Evolutionary conservation across 2,113 vertebrate species (phyloP).

Genomic region (Protobothrops flavoviridis): DNA sequence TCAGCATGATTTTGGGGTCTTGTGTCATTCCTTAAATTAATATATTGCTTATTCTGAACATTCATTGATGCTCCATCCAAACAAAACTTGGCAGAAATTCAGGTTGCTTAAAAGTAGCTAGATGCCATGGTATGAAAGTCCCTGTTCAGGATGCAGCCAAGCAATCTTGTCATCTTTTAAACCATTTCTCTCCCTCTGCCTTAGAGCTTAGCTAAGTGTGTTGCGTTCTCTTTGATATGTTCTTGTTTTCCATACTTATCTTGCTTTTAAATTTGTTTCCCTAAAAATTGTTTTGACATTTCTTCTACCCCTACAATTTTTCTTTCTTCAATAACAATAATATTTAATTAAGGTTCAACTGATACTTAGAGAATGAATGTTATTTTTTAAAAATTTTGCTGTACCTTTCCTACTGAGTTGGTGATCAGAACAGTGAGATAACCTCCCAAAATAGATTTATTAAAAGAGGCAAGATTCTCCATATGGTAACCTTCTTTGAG

Average conservation of each 20-base stretch:
- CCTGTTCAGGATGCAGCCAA: neutral
- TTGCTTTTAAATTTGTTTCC: neutral
- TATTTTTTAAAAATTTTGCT: neutral
- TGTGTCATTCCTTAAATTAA: constrained; percentile 31
- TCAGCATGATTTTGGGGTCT: neutral
- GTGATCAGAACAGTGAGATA: neutral
- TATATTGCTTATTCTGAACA: constrained; percentile 42
- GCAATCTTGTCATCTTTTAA: neutral
- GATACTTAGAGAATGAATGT: neutral
- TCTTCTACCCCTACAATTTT: neutral
- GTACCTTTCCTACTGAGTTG: neutral
- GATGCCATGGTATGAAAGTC: neutral
- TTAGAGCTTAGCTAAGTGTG: neutral
- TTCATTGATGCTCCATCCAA: constrained; percentile 25
- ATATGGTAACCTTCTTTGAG: neutral
- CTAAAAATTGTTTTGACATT: neutral
- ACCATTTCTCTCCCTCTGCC: neutral
- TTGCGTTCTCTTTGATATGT: neutral
- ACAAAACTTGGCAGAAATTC: neutral
- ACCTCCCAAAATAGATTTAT: neutral
- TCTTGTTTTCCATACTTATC: neutral
- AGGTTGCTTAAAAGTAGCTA: neutral
- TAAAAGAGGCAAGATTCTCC: neutral
- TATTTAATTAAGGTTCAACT: neutral
- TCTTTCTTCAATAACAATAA: neutral